Evolutionary conservation across 2,888 invertebrate genomes (phyloP), one percentile per base, ranked within the genome.

Genomic region (Metacarcinus magister): DNA sequence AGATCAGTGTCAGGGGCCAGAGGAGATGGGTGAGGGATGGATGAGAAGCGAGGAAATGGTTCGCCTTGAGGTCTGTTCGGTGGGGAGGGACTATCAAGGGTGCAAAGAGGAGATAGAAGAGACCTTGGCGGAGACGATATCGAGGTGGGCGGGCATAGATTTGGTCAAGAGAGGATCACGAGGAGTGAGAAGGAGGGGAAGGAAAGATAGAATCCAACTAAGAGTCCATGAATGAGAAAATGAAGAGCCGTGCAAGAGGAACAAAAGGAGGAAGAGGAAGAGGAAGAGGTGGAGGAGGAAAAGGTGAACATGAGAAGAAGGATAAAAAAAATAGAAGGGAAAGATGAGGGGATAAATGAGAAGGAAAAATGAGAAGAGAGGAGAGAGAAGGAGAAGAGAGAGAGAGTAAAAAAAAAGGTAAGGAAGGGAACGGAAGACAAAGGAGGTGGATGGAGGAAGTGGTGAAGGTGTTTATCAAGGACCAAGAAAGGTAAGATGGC

Each of bases 1-100:
- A n/a, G 75, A 75, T 75, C 75, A 75, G 75, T 75, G 75, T 75
- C 75, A 75, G 75, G 75, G 75, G 75, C 75, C n/a, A 75, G 75
- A 75, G 75, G 54, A 75, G 75, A 75, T 23, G 28, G 75, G 28
- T 75, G 75, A n/a, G 75, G 8, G 75, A 75, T 75, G 8, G 75
- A n/a, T 75, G 75, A 28, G 75, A 75, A 28, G 28, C 2, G 75
- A 75, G 75, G 75, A 75, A 75, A 75, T 75, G 75, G 28, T n/a
- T 75, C 75, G 75, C 23, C 75, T 23, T 23, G 75, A n/a, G 75
- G 75, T 75, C n/a, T 75, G 23, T 23, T n/a, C 75, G 7, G 75
- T 19, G 16, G 16, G 54, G 54, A 54, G 54, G 16, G 54, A 54
- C 54, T 54, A 54, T 54, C 54, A 54, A 75, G n/a, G 75, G 75